These are phyloP conservation scores for Oligia fasciuncula DNA, from an alignment of 2,888 invertebrate genomes.

Conservation along the genomic window DNA sequence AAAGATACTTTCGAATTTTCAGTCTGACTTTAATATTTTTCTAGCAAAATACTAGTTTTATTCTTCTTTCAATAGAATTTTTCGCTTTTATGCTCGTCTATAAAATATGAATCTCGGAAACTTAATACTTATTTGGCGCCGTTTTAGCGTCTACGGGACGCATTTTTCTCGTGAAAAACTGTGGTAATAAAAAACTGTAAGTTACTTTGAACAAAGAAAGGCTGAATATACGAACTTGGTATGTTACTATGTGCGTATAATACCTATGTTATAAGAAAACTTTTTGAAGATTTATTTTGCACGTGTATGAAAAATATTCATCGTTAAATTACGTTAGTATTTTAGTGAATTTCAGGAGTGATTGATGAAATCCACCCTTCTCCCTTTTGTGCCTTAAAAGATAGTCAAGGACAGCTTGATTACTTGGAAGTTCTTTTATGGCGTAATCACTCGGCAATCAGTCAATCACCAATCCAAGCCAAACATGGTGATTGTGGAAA, in stretches of 20 bases:
- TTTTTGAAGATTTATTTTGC: constrained; percentile 19
- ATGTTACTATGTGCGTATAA: constrained; percentile 10
- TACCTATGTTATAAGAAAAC: constrained; percentile 14
- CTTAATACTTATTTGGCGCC: constrained; percentile 52
- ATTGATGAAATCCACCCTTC: neutral
- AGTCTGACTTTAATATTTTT: constrained; percentile 32
- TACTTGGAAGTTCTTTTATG: no score
- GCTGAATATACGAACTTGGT: constrained; percentile 16
- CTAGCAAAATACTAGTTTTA: constrained; percentile 27
- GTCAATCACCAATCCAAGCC: neutral
- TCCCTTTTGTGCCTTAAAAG: neutral
- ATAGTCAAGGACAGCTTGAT: no score
- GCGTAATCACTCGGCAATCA: neutral
- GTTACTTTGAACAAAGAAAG: constrained; percentile 50
- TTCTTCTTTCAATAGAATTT: constrained; percentile 32
- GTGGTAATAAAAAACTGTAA: constrained; percentile 44
- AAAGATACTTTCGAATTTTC: constrained; percentile 40
- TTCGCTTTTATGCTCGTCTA: constrained; percentile 50
- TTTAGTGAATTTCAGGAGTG: neutral
- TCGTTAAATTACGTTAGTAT: neutral
- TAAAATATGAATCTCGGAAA: constrained; percentile 61
- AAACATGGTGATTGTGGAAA: neutral
- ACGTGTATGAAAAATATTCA: constrained; percentile 2
- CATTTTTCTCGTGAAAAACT: constrained; percentile 51
- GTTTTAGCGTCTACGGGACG: constrained; percentile 47